These are phyloP conservation scores for Rutpela maculata DNA, from an alignment of 2,888 invertebrate species.

Conservation along the genomic window DNA sequence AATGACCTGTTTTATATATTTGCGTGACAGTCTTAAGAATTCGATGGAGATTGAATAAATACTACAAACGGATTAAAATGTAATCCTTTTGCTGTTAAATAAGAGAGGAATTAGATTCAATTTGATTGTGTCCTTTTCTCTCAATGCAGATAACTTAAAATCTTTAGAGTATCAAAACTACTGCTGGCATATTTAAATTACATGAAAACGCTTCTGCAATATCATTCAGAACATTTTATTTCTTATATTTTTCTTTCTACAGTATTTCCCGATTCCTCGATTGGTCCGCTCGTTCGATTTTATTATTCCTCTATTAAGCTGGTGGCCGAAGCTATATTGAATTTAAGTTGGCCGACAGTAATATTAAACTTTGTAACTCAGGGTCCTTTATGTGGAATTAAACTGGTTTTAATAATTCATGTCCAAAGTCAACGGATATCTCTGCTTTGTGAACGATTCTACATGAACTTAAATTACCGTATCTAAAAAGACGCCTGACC, in stretches of 20 bases:
- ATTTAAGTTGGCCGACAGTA: conserved; percentile 26
- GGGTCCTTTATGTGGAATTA: conserved; percentile 34
- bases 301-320: background rate
- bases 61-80: too few relatives aligned
- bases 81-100: too few relatives aligned
- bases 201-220: background rate
- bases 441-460: conserved; percentile 26
- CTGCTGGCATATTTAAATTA: background rate
- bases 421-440: conserved; percentile 23
- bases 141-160: too few relatives aligned
- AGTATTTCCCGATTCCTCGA: background rate
- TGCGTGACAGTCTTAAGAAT: too few relatives aligned
- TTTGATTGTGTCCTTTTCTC: too few relatives aligned
- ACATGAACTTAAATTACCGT: conserved; percentile 32
- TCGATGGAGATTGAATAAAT: too few relatives aligned
- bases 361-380: conserved; percentile 34
- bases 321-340: conserved; percentile 29
- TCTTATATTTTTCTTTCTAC: background rate
- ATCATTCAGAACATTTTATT: background rate
- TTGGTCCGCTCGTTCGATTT: background rate
- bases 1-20: too few relatives aligned
- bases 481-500: conserved; percentile 39
- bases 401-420: conserved; percentile 50
- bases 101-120: too few relatives aligned
- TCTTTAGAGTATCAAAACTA: too few relatives aligned